Evolutionary conservation across 2,797 vertebrate species (phyloP).

Genomic region (Caiman crocodilus): DNA sequence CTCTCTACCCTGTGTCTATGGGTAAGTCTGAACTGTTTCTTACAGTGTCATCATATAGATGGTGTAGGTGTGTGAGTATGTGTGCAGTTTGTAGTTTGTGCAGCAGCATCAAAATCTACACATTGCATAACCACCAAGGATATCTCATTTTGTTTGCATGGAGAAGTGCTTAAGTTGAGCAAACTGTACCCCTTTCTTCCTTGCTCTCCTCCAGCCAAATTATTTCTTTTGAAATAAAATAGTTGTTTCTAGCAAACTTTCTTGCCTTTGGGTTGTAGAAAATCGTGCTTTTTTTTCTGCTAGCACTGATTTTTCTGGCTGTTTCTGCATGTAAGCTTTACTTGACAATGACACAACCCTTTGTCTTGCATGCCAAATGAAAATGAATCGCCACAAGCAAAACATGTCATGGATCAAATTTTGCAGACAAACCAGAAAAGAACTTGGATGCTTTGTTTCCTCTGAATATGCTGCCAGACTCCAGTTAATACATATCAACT

Average conservation of each 20-base stretch:
- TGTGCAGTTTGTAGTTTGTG: background rate
- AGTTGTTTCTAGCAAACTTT: background rate
- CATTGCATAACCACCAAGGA: background rate
- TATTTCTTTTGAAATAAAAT: background rate
- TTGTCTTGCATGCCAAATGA: conserved; percentile 54
- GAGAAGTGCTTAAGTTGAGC: conserved; percentile 1
- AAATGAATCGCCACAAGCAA: conserved; percentile 32
- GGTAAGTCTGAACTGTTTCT: background rate
- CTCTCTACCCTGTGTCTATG: background rate
- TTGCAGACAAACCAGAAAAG: conserved; percentile 31
- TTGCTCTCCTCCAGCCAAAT: conserved; percentile 3
- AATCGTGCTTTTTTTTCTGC: background rate
- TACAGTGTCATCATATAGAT: background rate
- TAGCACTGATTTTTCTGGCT: conserved; percentile 29
- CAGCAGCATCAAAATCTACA: too few species aligned
- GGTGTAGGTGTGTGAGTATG: background rate
- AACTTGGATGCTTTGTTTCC: conserved; percentile 38
- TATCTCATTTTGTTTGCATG: background rate
- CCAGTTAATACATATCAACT: background rate
- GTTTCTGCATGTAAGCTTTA: conserved; percentile 40
- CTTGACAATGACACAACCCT: conserved; percentile 20
- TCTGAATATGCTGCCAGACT: conserved; percentile 26
- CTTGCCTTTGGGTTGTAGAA: background rate
- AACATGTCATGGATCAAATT: background rate
- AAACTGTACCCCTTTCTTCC: conserved; percentile 7